Percentiles rank a stretch among this genome's conserved stretches.
Evolutionary conservation across 2,113 vertebrate species (phyloP).

Genomic region (Collichthys lucidus): DNA sequence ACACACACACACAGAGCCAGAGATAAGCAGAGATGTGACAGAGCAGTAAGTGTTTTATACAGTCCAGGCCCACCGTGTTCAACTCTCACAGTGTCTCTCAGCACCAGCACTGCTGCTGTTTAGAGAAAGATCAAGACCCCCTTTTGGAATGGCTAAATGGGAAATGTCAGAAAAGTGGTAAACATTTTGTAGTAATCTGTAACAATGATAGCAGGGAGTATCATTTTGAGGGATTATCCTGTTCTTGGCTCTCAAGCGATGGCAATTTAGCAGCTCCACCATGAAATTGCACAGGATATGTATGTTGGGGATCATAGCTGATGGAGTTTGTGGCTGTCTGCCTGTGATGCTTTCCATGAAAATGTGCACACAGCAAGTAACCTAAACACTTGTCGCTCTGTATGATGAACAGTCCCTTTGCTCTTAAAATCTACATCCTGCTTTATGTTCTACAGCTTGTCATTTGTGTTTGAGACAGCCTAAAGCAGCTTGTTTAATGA

Average conservation of each 20-base stretch:
- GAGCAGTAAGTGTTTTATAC: constrained; percentile 57
- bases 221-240: constrained; percentile 52
- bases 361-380: constrained; percentile 9
- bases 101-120: constrained; percentile 46
- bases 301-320: constrained; percentile 17
- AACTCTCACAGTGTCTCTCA: constrained; percentile 50
- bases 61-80: constrained; percentile 57
- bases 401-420: constrained; percentile 29
- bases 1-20: constrained; percentile 32
- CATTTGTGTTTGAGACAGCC: constrained; percentile 26
- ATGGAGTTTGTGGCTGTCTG: constrained; percentile 30
- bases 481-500: constrained; percentile 43
- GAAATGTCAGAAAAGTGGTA: constrained; percentile 60
- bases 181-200: constrained; percentile 65
- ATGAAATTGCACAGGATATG: constrained; percentile 39
- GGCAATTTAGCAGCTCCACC: constrained; percentile 33
- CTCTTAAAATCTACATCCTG: constrained; percentile 34
- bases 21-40: constrained; percentile 71
- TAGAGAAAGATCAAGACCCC: constrained; percentile 58
- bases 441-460: constrained; percentile 34
- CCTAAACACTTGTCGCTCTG: constrained; percentile 53
- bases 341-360: constrained; percentile 9
- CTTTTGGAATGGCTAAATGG: constrained; percentile 50
- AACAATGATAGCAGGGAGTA: constrained; percentile 54
- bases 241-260: constrained; percentile 55